phyloP scores from a whole-genome alignment of 2,888 invertebrate species.

The Rotaria sp. region DNA sequence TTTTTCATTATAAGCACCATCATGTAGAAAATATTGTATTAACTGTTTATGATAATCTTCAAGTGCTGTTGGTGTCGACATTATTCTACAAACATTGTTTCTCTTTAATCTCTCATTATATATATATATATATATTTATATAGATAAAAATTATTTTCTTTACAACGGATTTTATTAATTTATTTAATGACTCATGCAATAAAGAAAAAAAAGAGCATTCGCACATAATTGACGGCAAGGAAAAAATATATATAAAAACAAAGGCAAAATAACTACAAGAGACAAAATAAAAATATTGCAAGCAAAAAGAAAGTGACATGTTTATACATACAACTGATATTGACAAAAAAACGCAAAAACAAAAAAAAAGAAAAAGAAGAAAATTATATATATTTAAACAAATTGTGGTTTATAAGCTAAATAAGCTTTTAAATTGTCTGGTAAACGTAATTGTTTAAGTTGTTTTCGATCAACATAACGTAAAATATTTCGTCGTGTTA shows the following conservation, averaged over 20 bases:
- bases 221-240: neutral
- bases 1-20: conserved; percentile 3
- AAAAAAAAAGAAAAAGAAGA: neutral
- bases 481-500: conserved; percentile 13
- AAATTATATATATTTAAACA: neutral
- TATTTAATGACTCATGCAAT: neutral
- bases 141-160: neutral
- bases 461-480: conserved; percentile 21
- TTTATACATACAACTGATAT: neutral
- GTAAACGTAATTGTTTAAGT: neutral
- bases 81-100: neutral
- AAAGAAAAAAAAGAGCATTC: neutral
- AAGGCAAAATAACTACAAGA: neutral
- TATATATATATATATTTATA: neutral
- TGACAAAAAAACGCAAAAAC: neutral
- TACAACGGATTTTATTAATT: neutral
- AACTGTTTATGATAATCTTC: conserved; percentile 7
- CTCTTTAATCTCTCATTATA: neutral
- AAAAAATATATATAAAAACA: neutral
- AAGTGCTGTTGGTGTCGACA: neutral
- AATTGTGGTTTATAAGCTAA: conserved; percentile 19
- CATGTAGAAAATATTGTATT: conserved; percentile 17
- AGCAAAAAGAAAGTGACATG: neutral
- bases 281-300: neutral
- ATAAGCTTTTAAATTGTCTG: conserved; percentile 9